Conservation (phyloP, 2,797 vertebrate species). For the Emys orbicularis region DNA sequence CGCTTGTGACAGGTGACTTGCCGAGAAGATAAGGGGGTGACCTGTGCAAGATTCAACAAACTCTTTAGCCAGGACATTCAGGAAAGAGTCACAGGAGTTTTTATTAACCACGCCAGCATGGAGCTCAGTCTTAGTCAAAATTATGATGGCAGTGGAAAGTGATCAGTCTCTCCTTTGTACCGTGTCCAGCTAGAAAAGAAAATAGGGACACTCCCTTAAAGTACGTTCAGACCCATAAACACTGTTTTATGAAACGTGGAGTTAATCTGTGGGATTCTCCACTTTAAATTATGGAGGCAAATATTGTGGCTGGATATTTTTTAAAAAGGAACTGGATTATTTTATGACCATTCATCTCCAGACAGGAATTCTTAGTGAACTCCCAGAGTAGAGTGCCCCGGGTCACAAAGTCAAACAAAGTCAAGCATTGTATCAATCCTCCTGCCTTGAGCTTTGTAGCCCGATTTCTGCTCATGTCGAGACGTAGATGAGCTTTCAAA, state of each 20-base stretch:
- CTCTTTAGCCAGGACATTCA: fast-evolving
- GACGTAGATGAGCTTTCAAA: constrained; percentile 8
- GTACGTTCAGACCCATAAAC: neutral
- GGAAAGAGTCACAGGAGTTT: neutral
- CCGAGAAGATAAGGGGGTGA: neutral
- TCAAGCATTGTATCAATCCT: neutral
- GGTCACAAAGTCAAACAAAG: neutral
- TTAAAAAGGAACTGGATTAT: neutral
- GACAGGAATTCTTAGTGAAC: neutral
- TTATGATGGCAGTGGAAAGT: neutral
- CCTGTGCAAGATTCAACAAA: neutral
- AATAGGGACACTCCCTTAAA: neutral
- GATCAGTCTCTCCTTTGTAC: neutral
- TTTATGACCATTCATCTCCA: neutral
- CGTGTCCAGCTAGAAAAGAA: neutral
- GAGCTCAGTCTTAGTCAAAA: neutral
- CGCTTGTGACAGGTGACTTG: neutral
- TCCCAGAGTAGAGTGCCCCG: fast-evolving
- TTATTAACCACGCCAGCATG: neutral
- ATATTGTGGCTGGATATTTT: neutral
- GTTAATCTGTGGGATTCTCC: fast-evolving
- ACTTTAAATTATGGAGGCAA: neutral
- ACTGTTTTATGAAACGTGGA: neutral
- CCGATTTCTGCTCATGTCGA: neutral
- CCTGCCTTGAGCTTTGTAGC: neutral